phyloP scores from a whole-genome alignment of 1,140 invertebrate genomes.

The Drosophila santomea region DNA sequence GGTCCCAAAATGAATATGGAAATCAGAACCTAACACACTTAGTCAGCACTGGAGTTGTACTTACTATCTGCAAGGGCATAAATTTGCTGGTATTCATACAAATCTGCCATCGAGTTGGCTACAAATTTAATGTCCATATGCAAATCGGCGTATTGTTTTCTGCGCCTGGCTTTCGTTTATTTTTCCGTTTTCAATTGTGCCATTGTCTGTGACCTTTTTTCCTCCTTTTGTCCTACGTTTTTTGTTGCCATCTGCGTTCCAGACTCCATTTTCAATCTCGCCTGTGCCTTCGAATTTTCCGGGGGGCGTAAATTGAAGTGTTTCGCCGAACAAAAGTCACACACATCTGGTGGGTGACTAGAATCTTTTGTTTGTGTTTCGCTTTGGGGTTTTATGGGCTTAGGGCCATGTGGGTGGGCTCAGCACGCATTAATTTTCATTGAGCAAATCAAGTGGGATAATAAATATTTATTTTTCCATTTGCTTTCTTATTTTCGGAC shows the following conservation, averaged over 20 bases:
- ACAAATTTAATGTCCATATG: conserved; percentile 54
- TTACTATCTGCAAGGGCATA: conserved; percentile 22
- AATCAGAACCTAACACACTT: conserved; percentile 8
- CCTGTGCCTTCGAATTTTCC: conserved; percentile 12
- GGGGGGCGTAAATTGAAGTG: conserved; percentile 33
- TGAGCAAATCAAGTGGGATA: conserved; percentile 48
- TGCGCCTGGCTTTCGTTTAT: conserved; percentile 13
- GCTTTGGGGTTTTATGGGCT: conserved; percentile 39
- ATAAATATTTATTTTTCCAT: conserved; percentile 48
- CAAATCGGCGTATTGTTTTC: conserved; percentile 51
- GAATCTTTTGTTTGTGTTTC: conserved; percentile 37
- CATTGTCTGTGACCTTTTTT: conserved; percentile 21
- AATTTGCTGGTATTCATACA: conserved; percentile 17
- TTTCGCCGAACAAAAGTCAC: conserved; percentile 13
- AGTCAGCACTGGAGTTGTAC: background rate
- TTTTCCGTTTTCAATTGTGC: conserved; percentile 30
- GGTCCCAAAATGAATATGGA: conserved; percentile 6
- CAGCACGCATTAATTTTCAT: conserved; percentile 57
- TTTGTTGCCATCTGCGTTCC: conserved; percentile 17
- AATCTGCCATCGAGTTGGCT: conserved; percentile 37
- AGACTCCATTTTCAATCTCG: conserved; percentile 25
- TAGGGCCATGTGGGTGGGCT: conserved; percentile 43
- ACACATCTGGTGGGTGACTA: conserved; percentile 6
- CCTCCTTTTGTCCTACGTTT: conserved; percentile 20
- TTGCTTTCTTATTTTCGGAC: background rate